Evolutionary conservation across 2,797 vertebrate species (phyloP).

Genomic region (Nyctibius grandis): DNA sequence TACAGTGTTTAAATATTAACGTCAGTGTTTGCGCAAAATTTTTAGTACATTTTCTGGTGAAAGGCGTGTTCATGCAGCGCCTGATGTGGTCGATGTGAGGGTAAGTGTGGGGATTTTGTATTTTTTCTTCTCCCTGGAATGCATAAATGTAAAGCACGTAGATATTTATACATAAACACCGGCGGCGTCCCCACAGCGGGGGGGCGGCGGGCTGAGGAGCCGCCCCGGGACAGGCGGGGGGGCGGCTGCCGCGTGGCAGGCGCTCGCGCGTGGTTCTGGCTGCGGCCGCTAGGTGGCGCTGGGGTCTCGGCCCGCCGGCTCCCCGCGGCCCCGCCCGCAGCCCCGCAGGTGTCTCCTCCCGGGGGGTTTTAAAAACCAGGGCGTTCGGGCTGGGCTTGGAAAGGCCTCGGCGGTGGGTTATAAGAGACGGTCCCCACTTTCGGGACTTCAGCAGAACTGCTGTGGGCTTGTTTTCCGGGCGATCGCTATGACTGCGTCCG

Average conservation of each 20-base stretch:
- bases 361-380: no score
- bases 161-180: no score
- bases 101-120: rapidly evolving
- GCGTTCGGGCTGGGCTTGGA: rapidly evolving
- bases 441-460: rapidly evolving
- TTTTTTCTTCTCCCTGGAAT: neutral
- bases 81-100: rapidly evolving
- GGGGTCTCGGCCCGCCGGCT: no score
- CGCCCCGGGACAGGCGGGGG: neutral
- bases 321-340: no score
- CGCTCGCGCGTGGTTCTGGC: no score
- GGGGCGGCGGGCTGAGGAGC: no score
- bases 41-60: neutral
- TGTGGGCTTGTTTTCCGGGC: neutral
- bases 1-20: neutral
- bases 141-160: rapidly evolving
- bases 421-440: rapidly evolving
- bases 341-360: no score
- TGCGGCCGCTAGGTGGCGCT: neutral
- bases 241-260: neutral
- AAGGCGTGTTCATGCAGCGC: rapidly evolving
- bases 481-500: rapidly evolving
- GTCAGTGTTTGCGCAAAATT: neutral
- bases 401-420: rapidly evolving
- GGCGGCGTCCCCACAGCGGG: no score